phyloP scores from a whole-genome alignment of 2,113 vertebrate genomes.

The Tyto alba region DNA sequence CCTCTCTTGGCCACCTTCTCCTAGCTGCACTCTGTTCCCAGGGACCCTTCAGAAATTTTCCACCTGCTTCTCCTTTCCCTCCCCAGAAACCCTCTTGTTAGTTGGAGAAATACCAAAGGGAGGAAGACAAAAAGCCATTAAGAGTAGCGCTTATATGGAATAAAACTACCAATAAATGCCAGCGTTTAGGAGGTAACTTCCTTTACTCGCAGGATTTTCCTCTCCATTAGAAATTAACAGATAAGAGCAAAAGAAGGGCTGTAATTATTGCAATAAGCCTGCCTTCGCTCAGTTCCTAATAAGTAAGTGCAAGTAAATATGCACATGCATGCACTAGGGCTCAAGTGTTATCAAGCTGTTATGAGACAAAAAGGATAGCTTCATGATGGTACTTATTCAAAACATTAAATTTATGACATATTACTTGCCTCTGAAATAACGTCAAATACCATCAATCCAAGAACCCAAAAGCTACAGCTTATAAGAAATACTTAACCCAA shows the following conservation, averaged over 20 bases:
- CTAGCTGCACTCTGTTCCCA: neutral
- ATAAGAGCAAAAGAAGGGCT: neutral
- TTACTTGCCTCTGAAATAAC: neutral
- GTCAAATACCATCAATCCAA: neutral
- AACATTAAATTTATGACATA: neutral
- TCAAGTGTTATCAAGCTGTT: neutral
- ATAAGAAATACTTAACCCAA: slow-evolving; percentile 10
- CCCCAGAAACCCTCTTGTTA: neutral
- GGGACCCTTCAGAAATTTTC: neutral
- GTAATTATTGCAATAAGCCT: neutral
- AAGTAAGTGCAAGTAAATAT: neutral
- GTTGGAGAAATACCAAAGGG: neutral
- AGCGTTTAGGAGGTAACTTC: neutral
- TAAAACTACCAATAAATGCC: neutral
- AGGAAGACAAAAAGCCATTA: neutral
- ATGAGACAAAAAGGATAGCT: neutral
- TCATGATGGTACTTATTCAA: neutral
- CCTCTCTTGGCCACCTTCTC: neutral
- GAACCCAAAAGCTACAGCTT: neutral
- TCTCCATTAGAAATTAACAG: neutral
- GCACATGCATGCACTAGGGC: neutral
- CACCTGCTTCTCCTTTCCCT: neutral
- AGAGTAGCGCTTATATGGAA: neutral
- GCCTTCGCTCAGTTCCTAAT: neutral
- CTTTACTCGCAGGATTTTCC: neutral